Conservation (phyloP, 2,888 invertebrate species). For the Meiosimyza platycephala region DNA sequence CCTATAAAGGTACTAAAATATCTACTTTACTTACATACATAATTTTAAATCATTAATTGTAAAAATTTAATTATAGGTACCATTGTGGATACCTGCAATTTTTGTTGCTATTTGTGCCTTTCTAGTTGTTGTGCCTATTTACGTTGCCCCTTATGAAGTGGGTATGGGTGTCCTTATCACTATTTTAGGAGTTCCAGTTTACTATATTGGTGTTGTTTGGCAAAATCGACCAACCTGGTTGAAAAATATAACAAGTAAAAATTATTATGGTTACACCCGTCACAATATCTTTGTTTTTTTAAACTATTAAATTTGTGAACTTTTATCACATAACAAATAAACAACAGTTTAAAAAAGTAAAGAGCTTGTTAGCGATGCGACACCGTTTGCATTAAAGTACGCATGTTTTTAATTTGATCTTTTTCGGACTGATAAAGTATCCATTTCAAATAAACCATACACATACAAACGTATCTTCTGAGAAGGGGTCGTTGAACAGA, state of each 20-base stretch:
- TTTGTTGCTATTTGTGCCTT: slow-evolving; percentile 84
- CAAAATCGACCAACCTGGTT: slow-evolving; percentile 75
- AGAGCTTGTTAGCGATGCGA: no score
- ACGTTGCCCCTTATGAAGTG: slow-evolving; percentile 83
- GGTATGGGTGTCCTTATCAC: slow-evolving; percentile 83
- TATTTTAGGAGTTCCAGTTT: slow-evolving; percentile 85
- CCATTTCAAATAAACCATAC: no score
- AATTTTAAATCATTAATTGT: slow-evolving; percentile 23
- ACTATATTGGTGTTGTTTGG: slow-evolving; percentile 78
- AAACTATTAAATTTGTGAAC: no score
- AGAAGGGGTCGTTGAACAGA: no score
- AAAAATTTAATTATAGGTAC: slow-evolving; percentile 71
- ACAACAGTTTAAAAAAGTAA: no score
- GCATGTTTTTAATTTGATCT: no score
- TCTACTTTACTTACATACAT: neutral
- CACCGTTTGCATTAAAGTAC: no score
- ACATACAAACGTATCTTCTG: no score
- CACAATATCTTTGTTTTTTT: no score
- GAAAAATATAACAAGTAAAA: slow-evolving; percentile 72
- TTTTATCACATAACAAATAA: no score
- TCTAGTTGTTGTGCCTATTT: slow-evolving; percentile 81
- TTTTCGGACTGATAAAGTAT: no score
- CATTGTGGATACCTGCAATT: slow-evolving; percentile 78
- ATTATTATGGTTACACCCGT: no score
- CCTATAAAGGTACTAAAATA: slow-evolving; percentile 80